These are phyloP conservation scores for Diachrysia chrysitis DNA, from an alignment of 2,888 invertebrate genomes.

Conservation along the genomic window DNA sequence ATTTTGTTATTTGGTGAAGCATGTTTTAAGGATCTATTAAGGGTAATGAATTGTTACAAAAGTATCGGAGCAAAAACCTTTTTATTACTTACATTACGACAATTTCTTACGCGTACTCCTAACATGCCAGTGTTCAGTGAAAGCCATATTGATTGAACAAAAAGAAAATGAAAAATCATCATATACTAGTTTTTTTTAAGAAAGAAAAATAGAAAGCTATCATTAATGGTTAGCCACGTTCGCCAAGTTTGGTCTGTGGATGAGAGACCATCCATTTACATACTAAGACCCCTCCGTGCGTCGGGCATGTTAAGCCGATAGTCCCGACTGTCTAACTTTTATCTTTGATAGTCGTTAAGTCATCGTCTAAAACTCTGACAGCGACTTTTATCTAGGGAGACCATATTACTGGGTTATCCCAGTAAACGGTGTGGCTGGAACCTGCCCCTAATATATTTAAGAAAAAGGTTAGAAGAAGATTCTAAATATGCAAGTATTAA, in stretches of 20 bases:
- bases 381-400: neutral
- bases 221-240: neutral
- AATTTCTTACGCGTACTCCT: neutral
- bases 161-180: no score
- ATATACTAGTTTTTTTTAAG: no score
- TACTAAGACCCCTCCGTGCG: neutral
- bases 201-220: no score
- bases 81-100: neutral
- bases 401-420: neutral
- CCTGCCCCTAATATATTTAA: neutral
- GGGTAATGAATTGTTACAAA: neutral
- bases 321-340: neutral
- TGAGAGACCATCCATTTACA: neutral
- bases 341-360: neutral
- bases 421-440: neutral
- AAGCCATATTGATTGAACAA: no score
- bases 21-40: neutral
- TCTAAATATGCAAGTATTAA: neutral
- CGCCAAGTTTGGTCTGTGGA: neutral
- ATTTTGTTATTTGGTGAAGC: constrained; percentile 13
- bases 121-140: neutral
- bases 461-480: neutral
- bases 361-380: neutral
- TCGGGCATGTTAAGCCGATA: neutral
- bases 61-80: neutral